Base-by-base conservation (phyloP, 2,888 invertebrate genomes). In the Acrobasis repandana region DNA sequence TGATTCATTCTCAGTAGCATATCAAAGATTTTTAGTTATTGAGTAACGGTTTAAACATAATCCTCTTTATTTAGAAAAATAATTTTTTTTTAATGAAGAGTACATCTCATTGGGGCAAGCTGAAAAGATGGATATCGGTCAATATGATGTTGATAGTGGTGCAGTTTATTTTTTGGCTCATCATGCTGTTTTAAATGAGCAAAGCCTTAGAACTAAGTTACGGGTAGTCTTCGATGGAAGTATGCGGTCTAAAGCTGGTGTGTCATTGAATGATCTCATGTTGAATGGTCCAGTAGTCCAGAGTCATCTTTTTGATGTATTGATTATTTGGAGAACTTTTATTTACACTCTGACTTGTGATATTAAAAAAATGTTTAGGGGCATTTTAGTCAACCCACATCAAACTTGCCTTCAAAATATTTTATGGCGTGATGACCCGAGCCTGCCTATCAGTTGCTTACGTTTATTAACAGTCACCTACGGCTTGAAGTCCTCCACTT, bases 201-300 rank as follows among this genome's bases (percentile, higher is more conserved):
- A 63, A 0, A 69, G 69, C 28, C 38, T 52, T 0, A 71, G 72
- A 0, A 73, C 73, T 0, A 70, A 72, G 50, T 59, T 75, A 6
- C 63, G 74, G 1, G 60, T 63, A 1, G 77, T 75, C 0, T 74
- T 70, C 56, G 73, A 77, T 50, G 73, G 64, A 5, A 67, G 67
- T 66, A 66, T 5, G 36, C 48, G 20, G 18, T 18, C 56, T 11
- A 56, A 38, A 18, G 10, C 1, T 16, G 14, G 14, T 1, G 18
- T 56, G 1, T 70, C 70, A 11, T 57, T 67, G 9, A 70, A 70
- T 59, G 64, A 65, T n/a, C 52, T 70, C 6, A 65, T 67, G 38
- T 56, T 64, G 49, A 65, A 67, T 18, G 65, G 67, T 6, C 65
- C 65, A 0, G 47, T 61, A 0, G 61, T 73, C 3, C 73, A 71